Base-by-base conservation (phyloP, 2,888 invertebrate species). In the Erannis defoliaria region DNA sequence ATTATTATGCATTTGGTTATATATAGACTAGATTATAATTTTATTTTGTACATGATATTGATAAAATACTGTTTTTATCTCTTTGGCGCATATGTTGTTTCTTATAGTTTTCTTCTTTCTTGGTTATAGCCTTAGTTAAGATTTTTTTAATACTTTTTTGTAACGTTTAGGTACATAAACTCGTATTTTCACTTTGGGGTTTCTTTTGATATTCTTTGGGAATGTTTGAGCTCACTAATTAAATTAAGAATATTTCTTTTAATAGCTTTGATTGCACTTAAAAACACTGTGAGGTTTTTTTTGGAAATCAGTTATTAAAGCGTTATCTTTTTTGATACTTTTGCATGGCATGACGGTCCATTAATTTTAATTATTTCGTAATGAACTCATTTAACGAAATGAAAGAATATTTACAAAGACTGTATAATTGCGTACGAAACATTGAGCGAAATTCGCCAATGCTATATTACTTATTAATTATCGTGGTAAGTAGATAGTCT, bases 181-280 rank as follows among this genome's bases (percentile, higher is more conserved):
- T 40, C 38, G 8, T n/a, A 2, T 29, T 18, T 33, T 42, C 31
- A 23, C 23, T 45, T 55, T 19, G 16, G 40, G 18, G 29, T 51
- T 31, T 62, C 40, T 66, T 66, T 66, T 64, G 64, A 49, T 58
- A 35, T 40, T 72, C 67, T 77, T 79, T 76, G 73, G 79, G 77
- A 78, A 78, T 78, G 78, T 78, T 63, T 55, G 33, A 43, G 50
- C 53, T 60, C 64, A 64, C 64, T 56, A 42, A 46, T 31, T 53
- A 50, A 40, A 35, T 53, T 43, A 8, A 6, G 37, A 57, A 19
- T 51, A 31, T 46, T 50, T 56, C 19, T 38, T 23, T 14, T 16
- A n/a, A 42, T 23, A 12, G 38, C 14, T 48, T 31, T 10, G 23
- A 26, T 43, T 14, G 16, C 43, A 26, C 43, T 45, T n/a, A 23